Base-by-base conservation (phyloP, 2,888 invertebrate species). In the Timema podura region DNA sequence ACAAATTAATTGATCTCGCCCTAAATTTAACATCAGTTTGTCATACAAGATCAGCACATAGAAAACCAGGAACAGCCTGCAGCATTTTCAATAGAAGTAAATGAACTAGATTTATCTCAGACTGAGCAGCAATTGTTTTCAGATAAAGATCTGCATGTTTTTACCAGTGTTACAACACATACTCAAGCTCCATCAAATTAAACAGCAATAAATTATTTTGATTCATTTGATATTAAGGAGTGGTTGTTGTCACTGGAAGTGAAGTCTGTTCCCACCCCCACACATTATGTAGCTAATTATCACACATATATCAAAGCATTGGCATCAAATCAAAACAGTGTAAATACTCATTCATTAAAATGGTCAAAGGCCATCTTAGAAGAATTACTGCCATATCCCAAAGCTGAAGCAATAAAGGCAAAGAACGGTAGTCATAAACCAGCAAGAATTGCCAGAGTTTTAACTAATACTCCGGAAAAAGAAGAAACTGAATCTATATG, bases 321-420 rank as follows among this genome's bases (percentile, higher is more conserved):
- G 13, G 13, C 1, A 61, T 16, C 30, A 61, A 8, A 15, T 61
- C 44, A 61, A 61, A 61, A 61, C 1, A 30, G 30, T 30, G 7
- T 6, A 15, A 13, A 45, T 16, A 15, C 5, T 30, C 2, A 16
- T 13, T 61, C 16, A 59, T 44, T 15, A 61, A n/a, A n/a, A 61
- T 61, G 6, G 6, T 16, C 61, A 10, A 9, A 16, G 13, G 30
- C 7, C 9, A 30, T 61, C 6, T 6, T 61, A 61, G 30, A 61
- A 16, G 30, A 61, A 61, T 15, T 61, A 16, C 30, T 7, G 8
- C 16, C 61, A 15, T 61, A 15, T 16, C 59, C 59, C 11, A 59
- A 59, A 61, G 61, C 61, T 61, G 61, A 61, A 13, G 44, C 59
- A 61, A 16, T 7, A 13, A 61, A 61, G 16, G 8, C 16, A 44